These are phyloP conservation scores for Ganaspis sp. DNA, from an alignment of 1,140 invertebrate species.

Conservation along the genomic window DNA sequence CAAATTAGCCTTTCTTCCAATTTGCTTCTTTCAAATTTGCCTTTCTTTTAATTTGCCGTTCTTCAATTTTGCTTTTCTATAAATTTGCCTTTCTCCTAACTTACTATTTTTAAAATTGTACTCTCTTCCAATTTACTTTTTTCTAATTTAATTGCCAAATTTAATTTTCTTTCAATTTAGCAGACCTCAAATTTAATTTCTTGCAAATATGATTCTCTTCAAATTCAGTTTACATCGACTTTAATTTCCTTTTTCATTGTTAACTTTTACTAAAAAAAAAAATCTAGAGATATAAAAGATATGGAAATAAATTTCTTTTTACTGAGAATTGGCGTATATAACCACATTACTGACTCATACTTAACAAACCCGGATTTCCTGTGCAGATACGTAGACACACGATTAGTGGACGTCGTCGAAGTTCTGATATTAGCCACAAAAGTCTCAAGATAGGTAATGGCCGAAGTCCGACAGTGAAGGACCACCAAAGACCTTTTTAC, in stretches of 20 bases:
- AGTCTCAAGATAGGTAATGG: slow-evolving; percentile 64
- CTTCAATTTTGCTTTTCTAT: too few relatives aligned
- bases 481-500: slow-evolving; percentile 83
- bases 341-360: neutral
- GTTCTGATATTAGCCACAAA: slow-evolving; percentile 71
- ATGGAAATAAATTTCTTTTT: neutral
- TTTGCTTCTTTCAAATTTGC: too few relatives aligned
- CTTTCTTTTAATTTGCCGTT: too few relatives aligned
- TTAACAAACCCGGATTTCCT: slow-evolving; percentile 58
- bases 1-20: too few relatives aligned
- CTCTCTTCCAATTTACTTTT: too few relatives aligned
- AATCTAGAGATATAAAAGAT: neutral
- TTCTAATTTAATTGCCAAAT: too few relatives aligned
- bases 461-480: slow-evolving; percentile 65
- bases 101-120: too few relatives aligned
- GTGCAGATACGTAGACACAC: slow-evolving; percentile 79
- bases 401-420: slow-evolving; percentile 75
- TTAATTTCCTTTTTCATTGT: neutral
- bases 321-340: neutral
- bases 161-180: too few relatives aligned
- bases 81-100: too few relatives aligned
- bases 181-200: too few relatives aligned
- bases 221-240: too few relatives aligned
- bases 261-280: neutral
- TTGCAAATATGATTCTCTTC: too few relatives aligned